Evolutionary conservation across 2,797 vertebrate genomes (phyloP).

Genomic region (Melanotaenia boesemani): DNA sequence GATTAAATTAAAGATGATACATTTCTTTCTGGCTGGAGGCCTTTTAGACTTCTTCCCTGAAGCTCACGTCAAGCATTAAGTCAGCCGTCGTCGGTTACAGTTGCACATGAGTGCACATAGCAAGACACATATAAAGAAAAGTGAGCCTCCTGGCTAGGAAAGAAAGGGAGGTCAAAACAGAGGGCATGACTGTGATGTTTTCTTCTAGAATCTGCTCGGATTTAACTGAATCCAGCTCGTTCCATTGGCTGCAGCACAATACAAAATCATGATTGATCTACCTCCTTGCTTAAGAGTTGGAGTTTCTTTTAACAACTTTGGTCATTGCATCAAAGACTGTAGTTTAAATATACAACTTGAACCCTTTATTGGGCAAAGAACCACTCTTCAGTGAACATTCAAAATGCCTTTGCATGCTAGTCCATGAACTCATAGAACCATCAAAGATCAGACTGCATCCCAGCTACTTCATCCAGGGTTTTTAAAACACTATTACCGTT

Average conservation of each 20-base stretch:
- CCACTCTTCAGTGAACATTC: too few species aligned
- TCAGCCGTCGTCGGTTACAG: not conserved
- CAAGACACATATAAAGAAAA: not conserved
- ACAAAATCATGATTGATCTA: not conserved
- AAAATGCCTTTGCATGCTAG: too few species aligned
- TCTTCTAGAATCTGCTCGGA: not conserved
- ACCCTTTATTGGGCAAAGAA: too few species aligned
- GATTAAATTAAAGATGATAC: not conserved
- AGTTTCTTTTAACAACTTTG: not conserved
- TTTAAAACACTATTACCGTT: too few species aligned
- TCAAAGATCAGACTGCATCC: too few species aligned
- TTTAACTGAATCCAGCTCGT: not conserved
- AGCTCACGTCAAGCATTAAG: not conserved
- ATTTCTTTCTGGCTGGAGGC: not conserved
- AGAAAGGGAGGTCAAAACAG: not conserved
- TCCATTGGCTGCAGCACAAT: not conserved
- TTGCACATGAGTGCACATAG: not conserved
- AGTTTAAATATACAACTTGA: too few species aligned
- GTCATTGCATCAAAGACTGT: not conserved
- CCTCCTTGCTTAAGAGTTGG: not conserved
- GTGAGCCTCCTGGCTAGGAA: not conserved
- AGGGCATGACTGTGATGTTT: not conserved
- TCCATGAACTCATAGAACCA: too few species aligned
- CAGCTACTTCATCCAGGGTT: too few species aligned
- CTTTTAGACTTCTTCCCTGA: not conserved